phyloP scores from a whole-genome alignment of 2,888 invertebrate genomes.

The Platerodrilus igneus region DNA sequence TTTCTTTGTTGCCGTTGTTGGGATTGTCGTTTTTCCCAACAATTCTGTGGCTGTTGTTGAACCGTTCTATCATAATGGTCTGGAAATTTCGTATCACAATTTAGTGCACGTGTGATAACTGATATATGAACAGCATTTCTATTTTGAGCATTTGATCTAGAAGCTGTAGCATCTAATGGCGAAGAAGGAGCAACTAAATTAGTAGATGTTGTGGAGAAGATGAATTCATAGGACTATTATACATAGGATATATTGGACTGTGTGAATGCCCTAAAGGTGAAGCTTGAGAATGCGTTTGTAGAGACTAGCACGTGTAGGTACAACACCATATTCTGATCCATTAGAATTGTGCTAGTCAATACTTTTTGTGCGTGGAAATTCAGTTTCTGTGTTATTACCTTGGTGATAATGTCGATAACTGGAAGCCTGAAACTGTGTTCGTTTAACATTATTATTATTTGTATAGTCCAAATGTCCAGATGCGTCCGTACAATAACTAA shows the following conservation, averaged over 20 bases:
- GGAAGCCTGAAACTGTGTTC: conserved; percentile 50
- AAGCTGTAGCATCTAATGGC: conserved; percentile 65
- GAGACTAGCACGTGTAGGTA: conserved; percentile 65
- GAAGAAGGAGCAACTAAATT: conserved; percentile 61
- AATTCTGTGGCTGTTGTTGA: conserved; percentile 41
- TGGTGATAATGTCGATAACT: conserved; percentile 58
- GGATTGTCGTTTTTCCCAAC: conserved; percentile 56
- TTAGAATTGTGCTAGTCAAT: conserved; percentile 41
- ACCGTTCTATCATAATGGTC: conserved; percentile 53
- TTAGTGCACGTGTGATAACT: conserved; percentile 72
- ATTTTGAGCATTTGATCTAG: conserved; percentile 59
- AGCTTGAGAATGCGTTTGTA: conserved; percentile 65
- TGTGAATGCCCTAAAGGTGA: conserved; percentile 70
- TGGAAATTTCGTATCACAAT: conserved; percentile 55
- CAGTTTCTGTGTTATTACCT: conserved; percentile 55
- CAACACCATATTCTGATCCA: conserved; percentile 58
- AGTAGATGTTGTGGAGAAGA: conserved; percentile 65
- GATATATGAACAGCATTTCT: conserved; percentile 71
- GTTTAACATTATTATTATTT: conserved; percentile 53
- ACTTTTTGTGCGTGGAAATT: conserved; percentile 55
- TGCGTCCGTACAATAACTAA: conserved; percentile 72
- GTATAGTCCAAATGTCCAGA: conserved; percentile 60
- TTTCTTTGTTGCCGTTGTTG: too few relatives aligned
- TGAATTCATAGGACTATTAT: conserved; percentile 77
- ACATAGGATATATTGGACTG: conserved; percentile 78